Percentiles rank a stretch among this genome's conserved stretches.
Conservation (phyloP, 2,113 vertebrate species). For the Gymnobelideus leadbeateri region DNA sequence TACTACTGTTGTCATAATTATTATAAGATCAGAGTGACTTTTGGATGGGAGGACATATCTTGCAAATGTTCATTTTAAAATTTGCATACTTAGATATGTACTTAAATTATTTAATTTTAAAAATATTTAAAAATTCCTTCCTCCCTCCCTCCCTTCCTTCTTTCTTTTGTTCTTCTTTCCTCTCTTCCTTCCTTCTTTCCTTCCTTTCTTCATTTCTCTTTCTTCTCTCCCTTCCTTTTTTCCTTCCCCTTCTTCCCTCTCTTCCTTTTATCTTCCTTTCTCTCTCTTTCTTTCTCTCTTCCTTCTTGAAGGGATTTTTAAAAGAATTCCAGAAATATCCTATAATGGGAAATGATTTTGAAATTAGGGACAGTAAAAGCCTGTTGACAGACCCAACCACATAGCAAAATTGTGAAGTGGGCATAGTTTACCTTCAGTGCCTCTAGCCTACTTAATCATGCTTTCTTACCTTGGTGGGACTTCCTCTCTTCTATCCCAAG, state of each 20-base stretch:
- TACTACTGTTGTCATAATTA: slow-evolving; percentile 14
- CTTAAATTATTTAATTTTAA: neutral
- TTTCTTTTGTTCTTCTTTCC: neutral
- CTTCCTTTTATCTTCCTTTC: neutral
- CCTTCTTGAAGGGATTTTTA: slow-evolving; percentile 20
- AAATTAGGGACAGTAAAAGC: neutral
- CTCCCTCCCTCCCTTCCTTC: neutral
- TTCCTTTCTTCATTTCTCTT: neutral
- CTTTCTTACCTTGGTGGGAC: neutral
- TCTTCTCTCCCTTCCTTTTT: neutral
- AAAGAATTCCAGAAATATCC: slow-evolving; percentile 22
- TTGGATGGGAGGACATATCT: neutral
- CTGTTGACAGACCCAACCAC: neutral
- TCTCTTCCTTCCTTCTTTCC: neutral
- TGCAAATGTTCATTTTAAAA: slow-evolving; percentile 55
- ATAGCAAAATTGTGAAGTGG: neutral
- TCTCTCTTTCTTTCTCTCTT: neutral
- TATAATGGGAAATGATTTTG: neutral
- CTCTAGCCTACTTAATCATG: neutral
- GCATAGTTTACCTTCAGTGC: neutral
- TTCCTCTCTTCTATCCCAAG: neutral
- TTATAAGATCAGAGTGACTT: neutral
- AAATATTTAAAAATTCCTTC: neutral
- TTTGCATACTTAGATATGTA: neutral
- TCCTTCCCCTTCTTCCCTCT: neutral